A percentile compares a stretch with the other conserved stretches of the same genome.
Conservation (phyloP, 2,113 vertebrate genomes). For the Prionailurus viverrinus region DNA sequence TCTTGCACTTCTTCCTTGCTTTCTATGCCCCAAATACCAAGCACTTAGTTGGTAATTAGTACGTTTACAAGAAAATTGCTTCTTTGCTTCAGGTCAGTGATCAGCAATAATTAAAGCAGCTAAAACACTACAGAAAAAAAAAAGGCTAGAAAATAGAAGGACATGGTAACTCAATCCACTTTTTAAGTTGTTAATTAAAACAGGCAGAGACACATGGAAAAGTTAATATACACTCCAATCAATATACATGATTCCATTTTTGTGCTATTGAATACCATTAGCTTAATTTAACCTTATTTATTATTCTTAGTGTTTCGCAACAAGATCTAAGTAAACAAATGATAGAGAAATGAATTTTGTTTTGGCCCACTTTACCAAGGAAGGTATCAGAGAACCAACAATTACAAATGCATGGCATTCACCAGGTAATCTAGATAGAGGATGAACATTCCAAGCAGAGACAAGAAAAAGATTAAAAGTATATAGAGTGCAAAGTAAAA, state of each 20-base stretch:
- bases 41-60: conserved; percentile 75
- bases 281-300: conserved; percentile 43
- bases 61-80: conserved; percentile 74
- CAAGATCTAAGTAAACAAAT: background rate
- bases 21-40: conserved; percentile 70
- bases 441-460: background rate
- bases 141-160: conserved; percentile 64
- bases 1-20: conserved; percentile 57
- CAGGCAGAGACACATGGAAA: conserved; percentile 16
- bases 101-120: conserved; percentile 81
- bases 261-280: background rate
- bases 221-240: background rate
- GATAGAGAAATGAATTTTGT: background rate
- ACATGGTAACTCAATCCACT: conserved; percentile 44
- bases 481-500: background rate
- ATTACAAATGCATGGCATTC: background rate
- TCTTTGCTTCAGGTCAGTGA: conserved; percentile 77
- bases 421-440: background rate
- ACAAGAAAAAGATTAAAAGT: background rate
- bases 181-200: conserved; percentile 78
- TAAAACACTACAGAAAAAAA: conserved; percentile 50
- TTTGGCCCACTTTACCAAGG: background rate
- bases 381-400: background rate
- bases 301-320: background rate
- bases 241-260: background rate